Evolutionary conservation across 2,888 invertebrate species (phyloP), one percentile per base, ranked within the genome.

Genomic region (Phengaris arion): DNA sequence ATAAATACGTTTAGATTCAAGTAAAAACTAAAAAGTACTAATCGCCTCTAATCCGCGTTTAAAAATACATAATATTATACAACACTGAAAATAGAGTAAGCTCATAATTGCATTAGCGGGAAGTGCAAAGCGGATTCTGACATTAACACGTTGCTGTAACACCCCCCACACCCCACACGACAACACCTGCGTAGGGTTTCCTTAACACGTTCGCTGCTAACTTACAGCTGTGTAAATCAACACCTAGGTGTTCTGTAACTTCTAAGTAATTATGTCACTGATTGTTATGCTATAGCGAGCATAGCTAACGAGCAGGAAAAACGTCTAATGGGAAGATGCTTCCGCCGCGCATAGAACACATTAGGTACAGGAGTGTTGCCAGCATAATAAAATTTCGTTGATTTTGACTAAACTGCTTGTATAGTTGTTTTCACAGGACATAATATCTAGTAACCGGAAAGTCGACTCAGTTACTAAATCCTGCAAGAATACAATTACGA

Each of bases 111-210:
- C 85, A 91, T 92, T 92, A 91, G 79, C 77, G 81, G 84, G 85
- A 87, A 88, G 86, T 86, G 85, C 85, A 90, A 91, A 91, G 90
- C 90, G 85, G 92, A 91, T 92, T 89, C 83, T 75, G 77, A 83
- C 85, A 84, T 85, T 91, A 89, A 89, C 87, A 85, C 82, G 81
- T 59, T 79, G 80, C 77, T 76, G 81, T 82, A 81, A 85, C 88
- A 82, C 83, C 82, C 6, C 57, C 57, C 5, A 12, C 64, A 2
- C 12, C 35, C 12, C 64, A 13, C 64, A 10, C 12, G 77, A 85
- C 81, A 86, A 89, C 90, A 90, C 91, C 89, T 91, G 12, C 22
- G 35, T 52, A 90, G 83, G 91, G 91, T 89, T 92, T 92, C 91
- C 57, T 55, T 59, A 15, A 54, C 52, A 72, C 48, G 64, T 64